Evolutionary conservation across 2,797 vertebrate genomes (phyloP).

Genomic region (Momotus momota): DNA sequence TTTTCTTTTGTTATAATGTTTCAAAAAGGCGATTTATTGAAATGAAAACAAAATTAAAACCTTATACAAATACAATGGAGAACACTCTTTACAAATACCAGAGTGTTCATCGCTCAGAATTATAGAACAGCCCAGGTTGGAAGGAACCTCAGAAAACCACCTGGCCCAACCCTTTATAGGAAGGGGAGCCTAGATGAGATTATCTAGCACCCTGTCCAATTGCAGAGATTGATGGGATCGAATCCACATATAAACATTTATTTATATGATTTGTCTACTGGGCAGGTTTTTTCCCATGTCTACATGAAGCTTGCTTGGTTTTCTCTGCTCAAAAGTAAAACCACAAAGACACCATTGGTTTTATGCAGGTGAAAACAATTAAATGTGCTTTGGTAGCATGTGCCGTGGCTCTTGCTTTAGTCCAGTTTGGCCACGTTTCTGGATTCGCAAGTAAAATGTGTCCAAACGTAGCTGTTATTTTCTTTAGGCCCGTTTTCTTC

Average conservation of each 20-base stretch:
- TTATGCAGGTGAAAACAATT: background rate
- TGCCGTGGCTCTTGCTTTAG: background rate
- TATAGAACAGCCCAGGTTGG: background rate
- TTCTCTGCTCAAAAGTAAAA: background rate
- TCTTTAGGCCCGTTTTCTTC: background rate
- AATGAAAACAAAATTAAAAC: conserved; percentile 20
- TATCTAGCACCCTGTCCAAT: background rate
- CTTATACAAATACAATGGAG: background rate
- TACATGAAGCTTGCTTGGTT: background rate
- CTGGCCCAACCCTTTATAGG: background rate
- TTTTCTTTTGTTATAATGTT: conserved; percentile 12
- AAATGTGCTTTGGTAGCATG: background rate
- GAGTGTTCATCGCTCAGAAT: background rate
- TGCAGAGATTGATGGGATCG: background rate
- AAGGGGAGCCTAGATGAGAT: background rate
- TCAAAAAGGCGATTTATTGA: background rate
- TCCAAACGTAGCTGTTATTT: background rate
- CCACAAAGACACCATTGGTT: background rate
- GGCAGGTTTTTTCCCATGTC: background rate
- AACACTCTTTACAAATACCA: background rate
- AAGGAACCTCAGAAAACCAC: background rate
- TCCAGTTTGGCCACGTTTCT: background rate
- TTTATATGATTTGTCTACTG: background rate
- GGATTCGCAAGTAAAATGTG: background rate
- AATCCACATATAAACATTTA: background rate